phyloP scores from a whole-genome alignment of 2,888 invertebrate genomes.

The Zygogramma bicolorata region DNA sequence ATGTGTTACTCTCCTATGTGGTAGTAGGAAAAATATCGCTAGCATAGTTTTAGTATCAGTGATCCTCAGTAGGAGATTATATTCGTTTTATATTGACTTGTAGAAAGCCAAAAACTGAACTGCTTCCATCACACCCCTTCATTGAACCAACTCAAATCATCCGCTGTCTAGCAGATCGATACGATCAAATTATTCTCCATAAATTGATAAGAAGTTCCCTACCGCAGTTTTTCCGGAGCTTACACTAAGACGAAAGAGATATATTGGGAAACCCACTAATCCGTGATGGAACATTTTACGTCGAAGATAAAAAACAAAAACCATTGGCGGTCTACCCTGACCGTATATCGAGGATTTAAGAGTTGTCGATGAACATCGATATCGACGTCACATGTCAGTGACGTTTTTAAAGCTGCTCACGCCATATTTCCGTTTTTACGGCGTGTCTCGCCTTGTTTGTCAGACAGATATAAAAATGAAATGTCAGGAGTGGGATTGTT shows the following conservation, averaged over 20 bases:
- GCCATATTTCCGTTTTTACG: conserved; percentile 38
- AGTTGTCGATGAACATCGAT: conserved; percentile 50
- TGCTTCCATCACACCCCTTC: too few species aligned
- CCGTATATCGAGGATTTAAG: conserved; percentile 48
- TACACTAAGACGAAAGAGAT: not conserved
- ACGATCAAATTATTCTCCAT: not conserved
- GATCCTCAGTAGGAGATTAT: too few species aligned
- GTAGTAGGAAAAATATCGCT: too few species aligned
- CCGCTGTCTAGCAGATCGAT: too few species aligned
- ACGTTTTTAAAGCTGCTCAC: conserved; percentile 54
- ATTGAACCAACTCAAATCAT: too few species aligned
- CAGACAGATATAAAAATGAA: conserved; percentile 13
- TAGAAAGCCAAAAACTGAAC: too few species aligned
- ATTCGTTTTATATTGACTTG: too few species aligned
- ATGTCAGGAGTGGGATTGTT: not conserved
- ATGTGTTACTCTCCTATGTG: too few species aligned
- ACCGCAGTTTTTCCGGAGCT: not conserved
- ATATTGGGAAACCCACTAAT: conserved; percentile 39
- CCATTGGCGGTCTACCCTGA: conserved; percentile 45
- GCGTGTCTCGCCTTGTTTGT: conserved; percentile 44
- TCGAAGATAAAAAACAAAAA: conserved; percentile 42
- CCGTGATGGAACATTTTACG: conserved; percentile 24
- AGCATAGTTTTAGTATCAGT: too few species aligned
- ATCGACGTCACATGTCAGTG: conserved; percentile 54
- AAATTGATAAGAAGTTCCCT: not conserved